A percentile compares a stretch with the other conserved stretches of the same genome.
phyloP scores from a whole-genome alignment of 1,140 invertebrate genomes.

The Drosophila sproati region DNA sequence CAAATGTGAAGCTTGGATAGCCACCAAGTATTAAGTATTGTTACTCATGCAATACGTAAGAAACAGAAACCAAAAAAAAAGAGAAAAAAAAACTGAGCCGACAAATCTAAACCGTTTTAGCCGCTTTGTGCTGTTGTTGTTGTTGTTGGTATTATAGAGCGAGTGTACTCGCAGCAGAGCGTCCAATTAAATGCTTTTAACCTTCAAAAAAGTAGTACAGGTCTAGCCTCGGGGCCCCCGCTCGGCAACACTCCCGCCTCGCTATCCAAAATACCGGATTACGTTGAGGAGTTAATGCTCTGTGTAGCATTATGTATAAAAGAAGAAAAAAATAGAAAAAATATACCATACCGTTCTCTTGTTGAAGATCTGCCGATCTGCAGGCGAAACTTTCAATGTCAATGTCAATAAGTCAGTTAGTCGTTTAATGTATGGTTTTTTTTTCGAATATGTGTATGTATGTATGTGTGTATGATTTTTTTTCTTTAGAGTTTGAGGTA shows the following conservation, averaged over 20 bases:
- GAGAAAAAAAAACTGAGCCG: constrained; percentile 4
- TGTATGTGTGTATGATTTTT: not conserved
- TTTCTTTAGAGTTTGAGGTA: constrained; percentile 45
- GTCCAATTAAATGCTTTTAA: constrained; percentile 53
- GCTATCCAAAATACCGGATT: constrained; percentile 49
- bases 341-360: constrained; percentile 29
- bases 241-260: not conserved
- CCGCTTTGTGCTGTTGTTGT: constrained; percentile 6
- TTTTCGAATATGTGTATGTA: not conserved
- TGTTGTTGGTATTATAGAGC: not conserved
- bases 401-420: constrained; percentile 70
- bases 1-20: constrained; percentile 74
- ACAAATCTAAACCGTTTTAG: constrained; percentile 45
- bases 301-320: constrained; percentile 7
- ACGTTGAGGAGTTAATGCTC: constrained; percentile 27
- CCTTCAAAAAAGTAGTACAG: constrained; percentile 63
- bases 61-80: constrained; percentile 41
- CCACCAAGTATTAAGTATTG: not conserved
- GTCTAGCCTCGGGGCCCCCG: constrained; percentile 43
- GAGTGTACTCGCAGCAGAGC: constrained; percentile 22
- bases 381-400: constrained; percentile 77
- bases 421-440: constrained; percentile 33
- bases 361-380: constrained; percentile 52
- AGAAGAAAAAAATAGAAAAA: not conserved
- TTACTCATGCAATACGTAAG: constrained; percentile 49